Evolutionary conservation across 2,113 vertebrate species (phyloP), one percentile per base, ranked within the genome.

Genomic region (Peromyscus californicus): DNA sequence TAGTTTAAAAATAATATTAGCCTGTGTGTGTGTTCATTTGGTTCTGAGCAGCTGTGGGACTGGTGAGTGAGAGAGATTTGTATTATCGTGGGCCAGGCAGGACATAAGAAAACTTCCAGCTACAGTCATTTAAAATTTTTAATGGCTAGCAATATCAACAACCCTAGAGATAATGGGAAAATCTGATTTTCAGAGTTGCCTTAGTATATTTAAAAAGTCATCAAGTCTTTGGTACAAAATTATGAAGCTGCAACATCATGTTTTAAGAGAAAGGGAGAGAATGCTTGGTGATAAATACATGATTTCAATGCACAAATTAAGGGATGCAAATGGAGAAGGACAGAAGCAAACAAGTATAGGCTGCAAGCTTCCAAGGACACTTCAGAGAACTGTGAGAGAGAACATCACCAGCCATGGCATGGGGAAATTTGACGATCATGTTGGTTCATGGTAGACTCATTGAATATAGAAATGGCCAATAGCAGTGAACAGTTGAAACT

Each of bases 121-220:
- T 51, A 51, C 51, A 51, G 51, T 88, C 17, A 76, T 61, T 93
- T 70, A 87, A 59, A 59, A 15, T 31, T 51, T 48, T 31, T 69
- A 33, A 80, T 39, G 74, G 63, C 36, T 59, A 75, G 4, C 26
- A 86, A 54, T 8, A 74, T 29, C 15, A 88, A 11, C 11, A 89
- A 79, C 51, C 51, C 51, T 36, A 45, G 26, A 29, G 51, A 45
- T 59, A 84, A 15, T 79, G 7, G 4, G 13, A 80, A 5, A 95
- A 80, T 93, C 3, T 90, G 21, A 93, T 95, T 96, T 93, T 61
- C 36, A 95, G 45, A 33, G 15, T 90, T 75, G 17, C 31, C 57
- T 54, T 10, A 80, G 26, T 59, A 57, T 80, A 29, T n/a, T 70
- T 48, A 26, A 79, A 89, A 48, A 51, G 51, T 89, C 70, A 82